These are phyloP conservation scores for Anguilla megastoma DNA, from an alignment of 2,797 vertebrate species.

Conservation along the genomic window DNA sequence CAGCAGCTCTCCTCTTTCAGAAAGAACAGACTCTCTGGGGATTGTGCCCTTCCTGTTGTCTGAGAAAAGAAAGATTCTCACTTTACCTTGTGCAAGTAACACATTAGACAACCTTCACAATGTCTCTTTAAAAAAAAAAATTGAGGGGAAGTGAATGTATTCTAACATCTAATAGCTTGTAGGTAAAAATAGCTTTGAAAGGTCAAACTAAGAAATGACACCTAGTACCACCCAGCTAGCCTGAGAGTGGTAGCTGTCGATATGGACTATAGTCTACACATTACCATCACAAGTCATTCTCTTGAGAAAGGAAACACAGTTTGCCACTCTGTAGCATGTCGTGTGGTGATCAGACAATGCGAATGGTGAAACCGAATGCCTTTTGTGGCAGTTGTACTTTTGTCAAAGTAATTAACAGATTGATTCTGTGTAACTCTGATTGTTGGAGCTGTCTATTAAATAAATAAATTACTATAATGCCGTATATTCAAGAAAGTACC, in stretches of 20 bases:
- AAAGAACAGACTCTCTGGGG: slow-evolving; percentile 31
- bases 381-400: background rate
- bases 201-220: background rate
- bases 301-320: background rate
- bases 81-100: slow-evolving; percentile 38
- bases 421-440: background rate
- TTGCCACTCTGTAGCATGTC: background rate
- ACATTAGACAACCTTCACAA: background rate
- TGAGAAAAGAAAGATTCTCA: slow-evolving; percentile 22
- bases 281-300: background rate
- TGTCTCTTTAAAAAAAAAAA: background rate
- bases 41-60: slow-evolving; percentile 24
- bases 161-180: background rate
- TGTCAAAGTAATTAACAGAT: background rate
- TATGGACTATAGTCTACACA: background rate
- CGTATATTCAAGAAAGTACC: background rate
- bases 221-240: background rate
- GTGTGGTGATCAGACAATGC: background rate
- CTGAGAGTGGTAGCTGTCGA: background rate
- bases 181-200: background rate
- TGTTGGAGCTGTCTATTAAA: background rate
- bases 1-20: background rate
- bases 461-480: background rate
- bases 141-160: background rate
- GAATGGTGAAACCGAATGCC: background rate